phyloP scores from a whole-genome alignment of 2,113 vertebrate species.

The Dasyprocta punctata region DNA sequence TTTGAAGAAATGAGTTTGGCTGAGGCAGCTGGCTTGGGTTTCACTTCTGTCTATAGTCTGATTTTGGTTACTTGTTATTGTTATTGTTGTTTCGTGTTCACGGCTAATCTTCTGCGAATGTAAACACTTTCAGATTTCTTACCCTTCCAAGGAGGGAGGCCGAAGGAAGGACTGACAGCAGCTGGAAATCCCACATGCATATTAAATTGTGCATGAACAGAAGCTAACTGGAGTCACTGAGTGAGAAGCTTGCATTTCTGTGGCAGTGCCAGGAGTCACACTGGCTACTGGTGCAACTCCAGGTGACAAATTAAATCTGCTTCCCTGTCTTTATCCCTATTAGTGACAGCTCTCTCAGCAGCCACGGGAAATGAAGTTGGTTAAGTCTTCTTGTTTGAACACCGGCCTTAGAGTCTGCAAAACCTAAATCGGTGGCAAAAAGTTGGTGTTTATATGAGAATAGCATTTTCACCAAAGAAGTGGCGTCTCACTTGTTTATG shows the following conservation, averaged over 20 bases:
- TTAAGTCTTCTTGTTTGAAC: background rate
- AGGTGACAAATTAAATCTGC: background rate
- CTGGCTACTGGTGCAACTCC: background rate
- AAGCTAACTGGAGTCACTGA: background rate
- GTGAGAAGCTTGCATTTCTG: background rate
- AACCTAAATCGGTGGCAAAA: background rate
- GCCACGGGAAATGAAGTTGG: background rate
- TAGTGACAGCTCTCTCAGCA: background rate
- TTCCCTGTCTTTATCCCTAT: slow-evolving; percentile 26
- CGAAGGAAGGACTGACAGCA: background rate
- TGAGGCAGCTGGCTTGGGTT: background rate
- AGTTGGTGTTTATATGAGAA: background rate
- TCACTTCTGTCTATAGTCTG: background rate
- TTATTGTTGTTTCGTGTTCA: background rate
- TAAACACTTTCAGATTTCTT: background rate
- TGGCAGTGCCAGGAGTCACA: background rate
- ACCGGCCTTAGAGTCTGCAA: background rate
- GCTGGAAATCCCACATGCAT: background rate
- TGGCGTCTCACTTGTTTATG: background rate
- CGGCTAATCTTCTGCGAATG: background rate
- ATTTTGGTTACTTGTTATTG: background rate
- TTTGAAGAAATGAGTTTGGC: background rate
- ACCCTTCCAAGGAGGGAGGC: background rate
- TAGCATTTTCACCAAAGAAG: background rate
- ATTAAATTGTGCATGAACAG: background rate